Percentiles rank a stretch among this genome's conserved stretches.
Conservation (phyloP, 2,888 invertebrate species). For the Tachina lurida region DNA sequence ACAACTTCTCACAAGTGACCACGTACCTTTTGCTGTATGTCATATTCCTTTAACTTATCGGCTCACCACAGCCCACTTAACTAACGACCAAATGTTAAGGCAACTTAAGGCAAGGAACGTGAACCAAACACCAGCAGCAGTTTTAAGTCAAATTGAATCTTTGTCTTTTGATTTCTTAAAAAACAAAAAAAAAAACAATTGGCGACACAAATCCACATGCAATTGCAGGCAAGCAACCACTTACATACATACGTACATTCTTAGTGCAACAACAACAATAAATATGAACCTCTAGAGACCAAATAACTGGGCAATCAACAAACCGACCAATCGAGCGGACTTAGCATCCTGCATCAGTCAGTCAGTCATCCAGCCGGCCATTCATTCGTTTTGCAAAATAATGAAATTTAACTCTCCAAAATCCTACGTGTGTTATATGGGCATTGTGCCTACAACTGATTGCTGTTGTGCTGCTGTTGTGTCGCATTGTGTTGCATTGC, state of each 20-base stretch:
- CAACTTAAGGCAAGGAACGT: slow-evolving; percentile 22
- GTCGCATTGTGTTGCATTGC: slow-evolving; percentile 33
- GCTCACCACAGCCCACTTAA: slow-evolving; percentile 64
- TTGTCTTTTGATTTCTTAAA: slow-evolving; percentile 66
- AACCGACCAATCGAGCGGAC: neutral
- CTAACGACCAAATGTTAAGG: slow-evolving; percentile 60
- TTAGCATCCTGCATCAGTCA: slow-evolving; percentile 23
- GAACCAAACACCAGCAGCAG: slow-evolving; percentile 70
- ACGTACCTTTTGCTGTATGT: neutral
- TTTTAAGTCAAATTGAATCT: slow-evolving; percentile 71
- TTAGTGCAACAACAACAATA: neutral
- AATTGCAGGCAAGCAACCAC: slow-evolving; percentile 51
- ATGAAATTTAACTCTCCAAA: slow-evolving; percentile 33
- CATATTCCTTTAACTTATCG: slow-evolving; percentile 39
- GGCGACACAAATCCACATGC: slow-evolving; percentile 73
- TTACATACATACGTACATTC: neutral
- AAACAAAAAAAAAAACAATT: slow-evolving; percentile 71
- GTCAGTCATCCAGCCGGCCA: neutral
- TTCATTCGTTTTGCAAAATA: slow-evolving; percentile 27
- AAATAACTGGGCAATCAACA: slow-evolving; percentile 4
- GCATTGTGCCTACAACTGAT: slow-evolving; percentile 42
- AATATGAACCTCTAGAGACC: slow-evolving; percentile 55
- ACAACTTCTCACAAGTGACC: neutral
- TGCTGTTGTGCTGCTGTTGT: slow-evolving; percentile 55
- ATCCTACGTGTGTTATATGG: slow-evolving; percentile 46